Base-by-base conservation (phyloP, 2,888 invertebrate genomes). In the Electrophaes corylata region DNA sequence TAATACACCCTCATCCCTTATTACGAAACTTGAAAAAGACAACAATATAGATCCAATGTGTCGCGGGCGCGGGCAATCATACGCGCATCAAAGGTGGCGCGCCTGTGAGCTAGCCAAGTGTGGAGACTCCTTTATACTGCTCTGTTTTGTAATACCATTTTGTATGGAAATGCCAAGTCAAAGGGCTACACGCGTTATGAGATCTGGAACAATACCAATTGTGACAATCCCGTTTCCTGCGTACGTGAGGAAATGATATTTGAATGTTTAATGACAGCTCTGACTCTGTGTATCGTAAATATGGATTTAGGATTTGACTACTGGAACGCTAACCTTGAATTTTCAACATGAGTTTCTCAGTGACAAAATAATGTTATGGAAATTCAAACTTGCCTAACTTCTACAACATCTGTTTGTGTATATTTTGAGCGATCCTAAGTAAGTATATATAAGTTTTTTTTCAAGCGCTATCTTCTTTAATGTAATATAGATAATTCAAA, bases 21-120 rank as follows among this genome's bases (percentile, higher is more conserved):
- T 91, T 91, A 91, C 91, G 88, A 90, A 91, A 91, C 91, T 91
- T 91, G 91, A 91, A 91, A 91, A 91, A 91, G 91, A 91, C 91
- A 91, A 91, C 91, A 91, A 90, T 91, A 91, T 89, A 90, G 90
- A 90, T 87, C 85, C 85, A 89, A 90, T 90, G 91, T 91, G 91
- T 91, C 91, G 91, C 89, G 89, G 88, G 90, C 86, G 84, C 86
- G 85, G 85, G 91, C 91, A 88, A 91, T 91, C 91, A 91, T 89
- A 91, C 87, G 89, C 87, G 90, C 89, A 87, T 89, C 91, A 91
- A 90, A 90, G 90, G 90, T 88, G 82, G 76, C 84, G 84, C 78
- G 79, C 82, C 81, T 76, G 75, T 67, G 76, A 83, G 88, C 85
- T 86, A 86, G 80, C 84, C 84, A 79, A 89, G 86, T 91, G 88